Conservation (phyloP, 2,113 vertebrate genomes). For the Ornithorhynchus anatinus region DNA sequence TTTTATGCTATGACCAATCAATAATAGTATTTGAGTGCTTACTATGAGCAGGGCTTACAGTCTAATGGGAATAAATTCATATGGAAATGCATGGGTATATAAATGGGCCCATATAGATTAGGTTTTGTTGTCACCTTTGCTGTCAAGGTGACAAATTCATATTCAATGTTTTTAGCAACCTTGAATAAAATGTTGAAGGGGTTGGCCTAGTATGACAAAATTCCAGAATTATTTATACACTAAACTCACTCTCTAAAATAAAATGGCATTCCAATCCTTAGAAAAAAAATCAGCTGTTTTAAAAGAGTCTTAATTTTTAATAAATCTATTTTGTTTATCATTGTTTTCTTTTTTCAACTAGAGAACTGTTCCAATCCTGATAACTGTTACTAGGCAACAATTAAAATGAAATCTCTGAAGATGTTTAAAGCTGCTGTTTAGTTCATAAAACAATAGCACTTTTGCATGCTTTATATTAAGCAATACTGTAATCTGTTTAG, state of each 20-base stretch:
- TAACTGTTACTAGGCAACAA: slow-evolving; percentile 71
- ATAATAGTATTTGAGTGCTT: too few species aligned
- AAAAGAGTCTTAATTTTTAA: slow-evolving; percentile 42
- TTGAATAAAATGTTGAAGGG: slow-evolving; percentile 31
- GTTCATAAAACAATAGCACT: slow-evolving; percentile 12
- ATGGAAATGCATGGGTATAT: too few species aligned
- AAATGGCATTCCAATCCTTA: too few species aligned
- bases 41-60: too few species aligned
- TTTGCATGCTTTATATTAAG: background rate
- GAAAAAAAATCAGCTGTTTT: slow-evolving; percentile 5
- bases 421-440: slow-evolving; percentile 52
- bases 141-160: slow-evolving; percentile 53
- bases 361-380: slow-evolving; percentile 38
- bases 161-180: slow-evolving; percentile 31
- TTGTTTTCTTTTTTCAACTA: slow-evolving; percentile 47
- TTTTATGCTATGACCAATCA: too few species aligned
- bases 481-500: too few species aligned
- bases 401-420: slow-evolving; percentile 57
- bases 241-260: too few species aligned
- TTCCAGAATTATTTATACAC: slow-evolving; percentile 26
- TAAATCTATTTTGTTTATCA: slow-evolving; percentile 17
- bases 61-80: too few species aligned
- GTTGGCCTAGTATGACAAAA: slow-evolving; percentile 7
- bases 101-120: background rate
- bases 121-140: slow-evolving; percentile 18